Evolutionary conservation across 2,797 vertebrate genomes (phyloP).

Genomic region (Galagoides demidoff): DNA sequence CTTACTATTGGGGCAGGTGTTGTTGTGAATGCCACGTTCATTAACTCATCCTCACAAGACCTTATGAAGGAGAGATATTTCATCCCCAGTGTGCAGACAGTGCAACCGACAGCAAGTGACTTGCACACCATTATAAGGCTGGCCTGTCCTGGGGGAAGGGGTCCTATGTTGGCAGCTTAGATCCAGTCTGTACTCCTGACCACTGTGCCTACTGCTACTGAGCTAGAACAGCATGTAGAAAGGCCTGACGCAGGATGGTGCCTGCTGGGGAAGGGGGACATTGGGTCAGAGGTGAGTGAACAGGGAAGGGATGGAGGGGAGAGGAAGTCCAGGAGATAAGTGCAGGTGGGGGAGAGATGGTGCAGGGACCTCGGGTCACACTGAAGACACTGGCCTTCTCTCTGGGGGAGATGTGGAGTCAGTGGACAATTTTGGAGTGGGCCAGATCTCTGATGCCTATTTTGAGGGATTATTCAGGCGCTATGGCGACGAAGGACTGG

Average conservation of each 20-base stretch:
- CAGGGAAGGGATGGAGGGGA: background rate
- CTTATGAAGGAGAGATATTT: accelerated
- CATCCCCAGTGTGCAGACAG: background rate
- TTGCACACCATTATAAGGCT: background rate
- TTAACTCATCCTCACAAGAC: background rate
- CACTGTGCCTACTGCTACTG: background rate
- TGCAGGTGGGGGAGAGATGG: background rate
- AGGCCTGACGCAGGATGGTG: background rate
- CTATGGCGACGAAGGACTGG: background rate
- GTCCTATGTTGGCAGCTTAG: background rate
- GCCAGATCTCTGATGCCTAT: background rate
- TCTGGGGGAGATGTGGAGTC: background rate
- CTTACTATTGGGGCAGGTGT: background rate
- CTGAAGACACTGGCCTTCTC: background rate
- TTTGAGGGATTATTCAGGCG: background rate
- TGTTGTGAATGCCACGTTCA: accelerated
- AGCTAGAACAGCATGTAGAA: background rate
- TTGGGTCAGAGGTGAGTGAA: background rate
- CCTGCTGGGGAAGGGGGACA: accelerated
- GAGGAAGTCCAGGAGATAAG: background rate
- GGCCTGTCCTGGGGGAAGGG: no score
- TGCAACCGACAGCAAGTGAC: background rate
- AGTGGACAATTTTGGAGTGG: background rate
- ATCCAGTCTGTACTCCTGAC: background rate
- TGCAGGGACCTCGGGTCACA: background rate